Conservation (phyloP, 2,113 vertebrate species). For the Otus sunia region DNA sequence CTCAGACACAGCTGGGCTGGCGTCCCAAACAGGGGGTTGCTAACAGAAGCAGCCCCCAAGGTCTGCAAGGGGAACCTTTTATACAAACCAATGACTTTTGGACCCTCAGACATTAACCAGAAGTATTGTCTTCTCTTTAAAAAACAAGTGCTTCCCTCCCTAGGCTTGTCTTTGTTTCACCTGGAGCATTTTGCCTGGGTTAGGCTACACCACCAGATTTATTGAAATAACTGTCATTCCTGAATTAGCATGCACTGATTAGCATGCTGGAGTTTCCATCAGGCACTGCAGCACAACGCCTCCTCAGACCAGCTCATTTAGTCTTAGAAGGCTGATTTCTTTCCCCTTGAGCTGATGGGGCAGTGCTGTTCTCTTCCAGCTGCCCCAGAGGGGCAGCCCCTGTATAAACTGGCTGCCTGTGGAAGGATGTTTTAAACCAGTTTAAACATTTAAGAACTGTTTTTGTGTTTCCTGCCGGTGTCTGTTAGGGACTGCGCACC, state of each 20-base stretch:
- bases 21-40: neutral
- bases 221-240: neutral
- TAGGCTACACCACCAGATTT: neutral
- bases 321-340: neutral
- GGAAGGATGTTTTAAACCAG: neutral
- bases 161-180: neutral
- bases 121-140: neutral
- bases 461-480: neutral
- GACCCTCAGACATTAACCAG: neutral
- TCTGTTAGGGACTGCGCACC: neutral
- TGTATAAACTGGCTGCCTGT: neutral
- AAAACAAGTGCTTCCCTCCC: neutral
- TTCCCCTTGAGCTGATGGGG: neutral
- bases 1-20: neutral
- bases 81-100: accelerated
- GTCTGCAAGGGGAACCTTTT: too few species aligned
- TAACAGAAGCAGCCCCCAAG: accelerated
- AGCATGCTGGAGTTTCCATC: neutral
- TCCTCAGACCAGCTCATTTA: neutral
- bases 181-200: neutral
- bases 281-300: neutral
- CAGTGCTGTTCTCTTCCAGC: neutral
- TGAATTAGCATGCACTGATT: neutral
- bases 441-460: neutral
- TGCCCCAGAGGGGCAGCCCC: neutral